phyloP scores from a whole-genome alignment of 2,888 invertebrate genomes.

The Eupithecia pulchellata region DNA sequence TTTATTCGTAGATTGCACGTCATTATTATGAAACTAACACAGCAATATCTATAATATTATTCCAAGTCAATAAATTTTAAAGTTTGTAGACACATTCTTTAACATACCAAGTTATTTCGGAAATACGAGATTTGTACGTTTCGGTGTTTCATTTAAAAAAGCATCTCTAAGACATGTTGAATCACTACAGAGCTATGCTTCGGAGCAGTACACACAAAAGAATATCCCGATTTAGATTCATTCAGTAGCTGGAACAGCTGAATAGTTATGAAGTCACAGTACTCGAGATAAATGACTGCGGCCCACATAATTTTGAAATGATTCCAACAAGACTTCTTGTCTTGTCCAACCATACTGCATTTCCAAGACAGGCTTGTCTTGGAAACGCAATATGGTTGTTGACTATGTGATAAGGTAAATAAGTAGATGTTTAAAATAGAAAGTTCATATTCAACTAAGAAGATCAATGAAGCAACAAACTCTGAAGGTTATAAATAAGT shows the following conservation, averaged over 20 bases:
- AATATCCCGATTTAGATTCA: constrained; percentile 30
- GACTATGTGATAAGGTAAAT: neutral
- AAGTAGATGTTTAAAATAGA: neutral
- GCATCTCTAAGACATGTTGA: neutral
- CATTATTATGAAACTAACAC: neutral
- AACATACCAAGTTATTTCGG: neutral
- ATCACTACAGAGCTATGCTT: neutral
- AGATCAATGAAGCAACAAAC: neutral
- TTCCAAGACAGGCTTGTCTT: too few relatives aligned
- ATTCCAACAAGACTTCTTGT: constrained; percentile 25
- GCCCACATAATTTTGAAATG: constrained; percentile 34
- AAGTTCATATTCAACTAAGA: neutral
- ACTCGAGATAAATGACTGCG: constrained; percentile 30
- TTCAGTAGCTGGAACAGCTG: constrained; percentile 22
- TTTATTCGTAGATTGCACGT: too few relatives aligned
- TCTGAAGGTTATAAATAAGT: too few relatives aligned
- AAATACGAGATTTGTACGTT: neutral
- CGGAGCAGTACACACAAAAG: neutral
- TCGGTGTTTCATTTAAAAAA: neutral
- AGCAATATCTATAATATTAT: too few relatives aligned
- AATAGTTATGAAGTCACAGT: constrained; percentile 19
- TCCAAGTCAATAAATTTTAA: too few relatives aligned
- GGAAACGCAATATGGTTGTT: neutral
- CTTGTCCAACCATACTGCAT: too few relatives aligned
- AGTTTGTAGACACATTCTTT: too few relatives aligned